phyloP scores from a whole-genome alignment of 1,140 invertebrate species.

The Caenorhabditis briggsae region DNA sequence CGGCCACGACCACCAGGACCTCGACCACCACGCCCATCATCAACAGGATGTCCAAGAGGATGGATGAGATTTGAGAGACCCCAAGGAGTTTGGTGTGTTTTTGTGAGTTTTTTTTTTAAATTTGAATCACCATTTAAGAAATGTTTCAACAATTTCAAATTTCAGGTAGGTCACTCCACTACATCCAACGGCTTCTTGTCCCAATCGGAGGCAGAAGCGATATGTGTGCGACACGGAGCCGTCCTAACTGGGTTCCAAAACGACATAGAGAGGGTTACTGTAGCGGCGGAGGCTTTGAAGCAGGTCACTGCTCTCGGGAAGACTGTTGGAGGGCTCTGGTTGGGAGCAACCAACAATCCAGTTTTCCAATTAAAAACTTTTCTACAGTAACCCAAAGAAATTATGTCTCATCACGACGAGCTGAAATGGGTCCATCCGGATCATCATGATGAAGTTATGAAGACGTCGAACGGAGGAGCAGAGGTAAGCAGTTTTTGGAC shows the following conservation, averaged over 20 bases:
- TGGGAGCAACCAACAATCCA: conserved; percentile 1
- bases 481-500: too few species aligned
- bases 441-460: too few species aligned
- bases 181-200: neutral
- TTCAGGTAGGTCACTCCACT: neutral
- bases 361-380: too few species aligned
- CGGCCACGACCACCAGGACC: neutral
- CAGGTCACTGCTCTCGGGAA: neutral
- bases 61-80: neutral
- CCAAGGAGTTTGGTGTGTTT: conserved; percentile 18
- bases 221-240: neutral
- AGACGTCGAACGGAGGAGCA: too few species aligned
- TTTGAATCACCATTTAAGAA: too few species aligned
- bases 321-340: neutral
- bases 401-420: too few species aligned
- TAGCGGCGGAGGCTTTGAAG: neutral
- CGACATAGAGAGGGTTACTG: neutral
- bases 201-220: neutral
- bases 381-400: too few species aligned
- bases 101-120: neutral
- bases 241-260: neutral
- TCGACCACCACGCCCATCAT: neutral
- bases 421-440: too few species aligned
- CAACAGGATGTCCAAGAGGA: neutral
- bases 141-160: neutral